These are phyloP conservation scores for Etheostoma cragini DNA, from an alignment of 2,113 vertebrate genomes.

Conservation along the genomic window DNA sequence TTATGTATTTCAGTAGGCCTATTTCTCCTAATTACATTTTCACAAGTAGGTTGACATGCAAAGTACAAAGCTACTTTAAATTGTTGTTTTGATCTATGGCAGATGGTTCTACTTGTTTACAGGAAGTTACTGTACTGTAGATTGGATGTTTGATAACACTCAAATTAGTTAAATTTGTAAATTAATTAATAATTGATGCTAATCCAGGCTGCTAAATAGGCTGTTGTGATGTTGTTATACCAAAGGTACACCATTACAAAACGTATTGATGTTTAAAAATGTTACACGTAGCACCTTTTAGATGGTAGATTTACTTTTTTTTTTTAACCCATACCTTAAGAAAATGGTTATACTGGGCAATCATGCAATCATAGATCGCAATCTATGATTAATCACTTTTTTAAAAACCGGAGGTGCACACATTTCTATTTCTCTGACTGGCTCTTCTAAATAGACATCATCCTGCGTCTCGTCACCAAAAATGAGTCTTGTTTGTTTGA, in stretches of 20 bases:
- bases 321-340: neutral
- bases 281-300: slow-evolving; percentile 18
- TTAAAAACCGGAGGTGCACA: too few species aligned
- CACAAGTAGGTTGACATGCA: neutral
- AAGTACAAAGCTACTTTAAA: neutral
- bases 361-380: too few species aligned
- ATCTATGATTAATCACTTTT: too few species aligned
- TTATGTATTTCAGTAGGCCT: too few species aligned
- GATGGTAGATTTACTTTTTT: slow-evolving; percentile 9
- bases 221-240: neutral
- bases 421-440: too few species aligned
- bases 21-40: neutral
- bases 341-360: too few species aligned
- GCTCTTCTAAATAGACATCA: too few species aligned
- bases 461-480: too few species aligned
- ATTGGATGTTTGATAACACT: neutral
- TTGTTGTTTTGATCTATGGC: neutral
- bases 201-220: slow-evolving; percentile 3
- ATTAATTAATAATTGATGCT: neutral
- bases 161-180: neutral
- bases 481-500: too few species aligned
- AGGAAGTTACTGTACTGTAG: neutral
- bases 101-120: neutral
- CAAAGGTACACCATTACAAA: neutral
- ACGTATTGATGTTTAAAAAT: slow-evolving; percentile 1